These are phyloP conservation scores for Megaustenia siamemsis DNA, from an alignment of 2,888 invertebrate species.

Conservation along the genomic window DNA sequence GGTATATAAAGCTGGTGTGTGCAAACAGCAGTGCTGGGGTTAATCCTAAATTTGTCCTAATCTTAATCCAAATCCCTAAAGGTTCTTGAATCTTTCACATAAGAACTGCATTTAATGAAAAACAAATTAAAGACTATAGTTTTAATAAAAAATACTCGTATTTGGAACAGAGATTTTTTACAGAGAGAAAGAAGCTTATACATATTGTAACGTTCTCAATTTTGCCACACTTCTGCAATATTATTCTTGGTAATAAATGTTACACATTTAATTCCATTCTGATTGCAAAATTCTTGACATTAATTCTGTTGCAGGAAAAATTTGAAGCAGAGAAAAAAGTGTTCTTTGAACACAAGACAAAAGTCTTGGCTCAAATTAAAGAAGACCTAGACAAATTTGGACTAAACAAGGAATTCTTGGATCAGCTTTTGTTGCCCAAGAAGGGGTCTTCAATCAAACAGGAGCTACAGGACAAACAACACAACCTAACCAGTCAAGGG, in stretches of 20 bases:
- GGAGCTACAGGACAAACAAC: not conserved
- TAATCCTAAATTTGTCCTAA: too few species aligned
- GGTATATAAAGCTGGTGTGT: too few species aligned
- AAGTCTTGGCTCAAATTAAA: slow-evolving; percentile 82
- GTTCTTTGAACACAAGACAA: slow-evolving; percentile 87
- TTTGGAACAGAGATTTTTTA: too few species aligned
- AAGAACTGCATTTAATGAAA: too few species aligned
- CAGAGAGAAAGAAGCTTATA: too few species aligned
- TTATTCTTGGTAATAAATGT: slow-evolving; percentile 80
- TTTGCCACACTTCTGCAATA: slow-evolving; percentile 79
- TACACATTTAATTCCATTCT: not conserved
- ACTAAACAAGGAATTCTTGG: slow-evolving; percentile 58
- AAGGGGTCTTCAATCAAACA: not conserved
- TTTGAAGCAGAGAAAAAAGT: slow-evolving; percentile 87
- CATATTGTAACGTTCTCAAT: too few species aligned
- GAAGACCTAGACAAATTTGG: slow-evolving; percentile 62
- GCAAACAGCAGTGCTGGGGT: too few species aligned
- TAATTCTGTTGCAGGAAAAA: slow-evolving; percentile 83
- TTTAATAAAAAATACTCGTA: too few species aligned
- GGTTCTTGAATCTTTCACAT: too few species aligned
- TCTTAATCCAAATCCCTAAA: too few species aligned
- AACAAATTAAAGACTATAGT: too few species aligned
- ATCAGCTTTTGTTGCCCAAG: slow-evolving; percentile 39
- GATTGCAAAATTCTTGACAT: too few species aligned
- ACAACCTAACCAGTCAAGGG: not conserved